Evolutionary conservation across 2,113 vertebrate species (phyloP), one percentile per base, ranked within the genome.

Genomic region (Pteruthius melanotis): DNA sequence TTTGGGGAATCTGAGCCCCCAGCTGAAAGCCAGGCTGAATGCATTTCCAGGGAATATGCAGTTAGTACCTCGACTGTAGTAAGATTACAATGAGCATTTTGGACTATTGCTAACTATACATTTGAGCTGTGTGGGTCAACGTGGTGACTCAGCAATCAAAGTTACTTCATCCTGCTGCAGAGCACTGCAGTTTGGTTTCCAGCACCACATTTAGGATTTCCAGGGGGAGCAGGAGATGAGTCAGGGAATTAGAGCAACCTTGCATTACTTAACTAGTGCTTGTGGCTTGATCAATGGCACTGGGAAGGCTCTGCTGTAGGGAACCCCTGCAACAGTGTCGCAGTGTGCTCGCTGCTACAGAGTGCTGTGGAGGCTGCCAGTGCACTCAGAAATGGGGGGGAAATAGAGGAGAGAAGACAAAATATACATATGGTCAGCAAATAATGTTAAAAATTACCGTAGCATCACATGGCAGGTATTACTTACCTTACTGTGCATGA

Each of bases 221-320:
- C 90, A 95, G 87, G 65, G 91, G 71, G 88, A 96, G 70, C 42
- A 53, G 93, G 66, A 94, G 96, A 97, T 97, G 96, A 97, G 93
- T 96, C 96, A 97, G 95, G 95, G 95, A 97, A 95, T 97, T 69
- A 92, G 66, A 94, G 87, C 87, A 96, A 95, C 92, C 92, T 94
- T 92, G 93, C 70, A 69, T 95, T 87, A 90, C 95, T 94, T 93
- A 95, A 94, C 94, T 89, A 74, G 89, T 27, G 74, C 77, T 92
- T 33, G 45, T 83, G 90, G 85, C 94, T 94, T 92, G 96, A 97
- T 96, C 94, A 96, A 95, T 95, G 94, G 91, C 93, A 75, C 72
- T 68, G 83, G 93, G 93, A 93, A 91, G 84, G 92, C 80, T 91
- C 81, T 95, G 92, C 92, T 81, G 87, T 95, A 96, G 95, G 94